These are phyloP conservation scores for Zelleria hepariella DNA, from an alignment of 2,888 invertebrate species.

Conservation along the genomic window DNA sequence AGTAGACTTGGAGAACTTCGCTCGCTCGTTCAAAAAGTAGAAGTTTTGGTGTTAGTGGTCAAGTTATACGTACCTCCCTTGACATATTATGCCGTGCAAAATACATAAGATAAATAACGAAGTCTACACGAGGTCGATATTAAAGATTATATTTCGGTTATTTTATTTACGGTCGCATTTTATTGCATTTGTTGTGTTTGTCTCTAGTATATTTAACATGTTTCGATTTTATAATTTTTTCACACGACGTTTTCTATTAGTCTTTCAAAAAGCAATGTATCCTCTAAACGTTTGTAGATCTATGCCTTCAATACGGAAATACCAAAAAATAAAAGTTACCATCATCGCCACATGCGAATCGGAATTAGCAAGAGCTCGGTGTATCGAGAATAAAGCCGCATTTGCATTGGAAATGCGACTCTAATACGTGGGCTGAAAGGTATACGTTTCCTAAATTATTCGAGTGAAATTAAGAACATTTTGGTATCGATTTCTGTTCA, in stretches of 20 bases:
- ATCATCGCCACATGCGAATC: conserved; percentile 53
- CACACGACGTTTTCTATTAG: not conserved
- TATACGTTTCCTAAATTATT: not conserved
- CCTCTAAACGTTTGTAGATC: conserved; percentile 20
- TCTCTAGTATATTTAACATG: too few species aligned
- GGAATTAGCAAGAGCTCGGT: conserved; percentile 45
- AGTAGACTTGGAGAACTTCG: too few species aligned
- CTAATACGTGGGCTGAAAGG: not conserved
- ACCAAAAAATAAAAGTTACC: conserved; percentile 51
- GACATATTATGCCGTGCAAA: too few species aligned
- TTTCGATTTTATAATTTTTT: too few species aligned
- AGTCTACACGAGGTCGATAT: too few species aligned
- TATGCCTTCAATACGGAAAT: conserved; percentile 30
- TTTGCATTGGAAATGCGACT: conserved; percentile 24
- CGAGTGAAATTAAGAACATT: not conserved
- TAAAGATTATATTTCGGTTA: too few species aligned
- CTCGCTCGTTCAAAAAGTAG: too few species aligned
- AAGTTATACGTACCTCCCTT: too few species aligned
- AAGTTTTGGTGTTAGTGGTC: too few species aligned
- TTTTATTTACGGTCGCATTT: too few species aligned
- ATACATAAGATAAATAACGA: too few species aligned
- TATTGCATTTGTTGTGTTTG: too few species aligned
- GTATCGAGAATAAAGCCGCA: conserved; percentile 28
- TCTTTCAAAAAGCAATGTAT: not conserved
- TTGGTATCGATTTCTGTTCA: conserved; percentile 1